Evolutionary conservation across 2,797 vertebrate genomes (phyloP), one percentile per base, ranked within the genome.

Genomic region (Arctocebus calabarensis): DNA sequence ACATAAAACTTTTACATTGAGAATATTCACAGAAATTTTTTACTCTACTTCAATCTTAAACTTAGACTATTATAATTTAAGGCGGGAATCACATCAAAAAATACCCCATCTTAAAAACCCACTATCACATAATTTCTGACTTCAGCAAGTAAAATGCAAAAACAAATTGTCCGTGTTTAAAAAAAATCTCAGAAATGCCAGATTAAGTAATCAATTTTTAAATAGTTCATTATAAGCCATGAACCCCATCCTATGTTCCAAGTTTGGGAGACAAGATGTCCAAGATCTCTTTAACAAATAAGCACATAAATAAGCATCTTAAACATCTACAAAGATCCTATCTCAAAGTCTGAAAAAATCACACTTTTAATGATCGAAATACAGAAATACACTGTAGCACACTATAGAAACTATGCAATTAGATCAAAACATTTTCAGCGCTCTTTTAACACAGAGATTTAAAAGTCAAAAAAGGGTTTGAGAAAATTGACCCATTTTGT

Each of bases 161-260:
- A 96, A 86, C 40, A 90, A 48, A 23, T 2, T 85, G 62, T 70
- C 64, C 84, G 29, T 87, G 17, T 91, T 87, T 88, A 89, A 93
- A 61, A 93, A 61, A 59, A 55, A 88, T 66, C 70, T 84, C 73
- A 90, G 40, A 96, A 79, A 68, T 64, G 34, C 27, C 84, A 91
- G 23, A 94, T 93, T 87, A 94, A 93, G 88, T 43, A 93, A 84
- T 85, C 16, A 25, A 87, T 52, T 90, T 94, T 83, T 40, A 88
- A 93, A 11, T 57, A 88, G 52, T 82, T 83, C 83, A 87, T 82
- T 90, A 16, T 71, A 95, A 95, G 88, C 91, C 74, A 94, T 95
- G 92, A 97, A 94, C 62, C 92, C 45, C 64, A 97, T 95, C 78
- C 82, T 96, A 96, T 29, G 29, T 94, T 95, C 43, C 68, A 96